Conservation (phyloP, 2,888 invertebrate genomes). For the Lacanobia oleracea region DNA sequence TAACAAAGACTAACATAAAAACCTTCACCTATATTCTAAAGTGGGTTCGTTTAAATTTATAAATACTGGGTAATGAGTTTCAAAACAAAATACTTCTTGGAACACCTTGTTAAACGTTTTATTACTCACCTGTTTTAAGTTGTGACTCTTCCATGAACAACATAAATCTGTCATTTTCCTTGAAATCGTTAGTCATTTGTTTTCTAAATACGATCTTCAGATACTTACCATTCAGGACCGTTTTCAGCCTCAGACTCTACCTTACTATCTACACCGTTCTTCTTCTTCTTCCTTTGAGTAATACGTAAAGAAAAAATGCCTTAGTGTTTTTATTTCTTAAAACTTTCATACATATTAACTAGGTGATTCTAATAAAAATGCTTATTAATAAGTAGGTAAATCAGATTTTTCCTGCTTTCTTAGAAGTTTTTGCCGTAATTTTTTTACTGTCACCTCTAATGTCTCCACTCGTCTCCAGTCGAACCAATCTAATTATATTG, state of each 20-base stretch:
- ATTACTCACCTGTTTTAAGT: neutral
- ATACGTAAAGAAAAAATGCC: neutral
- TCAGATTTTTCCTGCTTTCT: no score
- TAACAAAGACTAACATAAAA: neutral
- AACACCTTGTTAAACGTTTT: constrained; percentile 1
- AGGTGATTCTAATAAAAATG: no score
- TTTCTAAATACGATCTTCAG: constrained; percentile 6
- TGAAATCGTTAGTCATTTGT: constrained; percentile 20
- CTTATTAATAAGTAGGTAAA: no score
- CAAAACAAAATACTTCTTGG: constrained; percentile 24
- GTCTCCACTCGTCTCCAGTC: no score
- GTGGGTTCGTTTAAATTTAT: neutral
- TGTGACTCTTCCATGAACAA: constrained; percentile 1
- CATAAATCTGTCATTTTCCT: neutral
- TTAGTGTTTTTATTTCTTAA: no score
- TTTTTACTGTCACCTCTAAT: neutral
- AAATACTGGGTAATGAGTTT: constrained; percentile 9
- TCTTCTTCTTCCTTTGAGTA: no score
- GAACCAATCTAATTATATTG: neutral
- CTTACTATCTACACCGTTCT: no score
- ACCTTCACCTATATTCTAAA: constrained; percentile 18
- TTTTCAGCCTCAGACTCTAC: neutral
- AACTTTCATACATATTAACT: no score
- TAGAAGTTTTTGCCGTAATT: neutral
- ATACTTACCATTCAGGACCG: neutral